Conservation (phyloP, 2,113 vertebrate genomes). For the Litocranius walleri region DNA sequence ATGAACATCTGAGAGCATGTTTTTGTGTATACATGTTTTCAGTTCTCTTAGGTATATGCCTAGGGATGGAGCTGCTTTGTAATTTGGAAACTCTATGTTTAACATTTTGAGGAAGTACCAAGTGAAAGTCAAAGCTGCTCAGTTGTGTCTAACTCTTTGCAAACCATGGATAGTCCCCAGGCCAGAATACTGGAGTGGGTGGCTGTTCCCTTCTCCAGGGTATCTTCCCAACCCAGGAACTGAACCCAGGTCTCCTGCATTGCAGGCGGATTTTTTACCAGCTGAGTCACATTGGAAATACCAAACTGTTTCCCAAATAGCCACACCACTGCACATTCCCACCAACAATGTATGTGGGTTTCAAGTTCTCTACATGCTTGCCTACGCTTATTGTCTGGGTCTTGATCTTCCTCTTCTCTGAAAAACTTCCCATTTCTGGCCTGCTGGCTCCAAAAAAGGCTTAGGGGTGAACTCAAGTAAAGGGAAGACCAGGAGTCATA, state of each 20-base stretch:
- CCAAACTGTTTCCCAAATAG: not conserved
- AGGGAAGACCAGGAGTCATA: not conserved
- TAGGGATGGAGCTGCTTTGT: not conserved
- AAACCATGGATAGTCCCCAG: not conserved
- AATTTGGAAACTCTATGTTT: not conserved
- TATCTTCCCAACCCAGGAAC: not conserved
- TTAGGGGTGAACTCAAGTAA: not conserved
- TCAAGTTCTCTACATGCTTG: not conserved
- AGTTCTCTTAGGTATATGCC: not conserved
- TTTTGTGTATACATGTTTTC: not conserved
- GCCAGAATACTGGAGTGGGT: not conserved
- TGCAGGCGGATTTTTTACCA: not conserved
- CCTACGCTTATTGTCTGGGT: not conserved
- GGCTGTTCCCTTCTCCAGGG: not conserved
- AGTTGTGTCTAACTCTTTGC: not conserved
- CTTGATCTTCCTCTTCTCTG: not conserved
- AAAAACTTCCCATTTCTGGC: not conserved
- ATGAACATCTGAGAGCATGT: not conserved
- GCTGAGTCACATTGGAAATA: not conserved
- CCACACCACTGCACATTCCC: not conserved
- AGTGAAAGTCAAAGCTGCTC: not conserved
- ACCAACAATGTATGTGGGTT: not conserved
- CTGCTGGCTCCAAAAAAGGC: not conserved
- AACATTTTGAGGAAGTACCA: not conserved
- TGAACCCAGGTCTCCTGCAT: not conserved